Conservation (phyloP, 2,888 invertebrate genomes). For the Lithodes maja region DNA sequence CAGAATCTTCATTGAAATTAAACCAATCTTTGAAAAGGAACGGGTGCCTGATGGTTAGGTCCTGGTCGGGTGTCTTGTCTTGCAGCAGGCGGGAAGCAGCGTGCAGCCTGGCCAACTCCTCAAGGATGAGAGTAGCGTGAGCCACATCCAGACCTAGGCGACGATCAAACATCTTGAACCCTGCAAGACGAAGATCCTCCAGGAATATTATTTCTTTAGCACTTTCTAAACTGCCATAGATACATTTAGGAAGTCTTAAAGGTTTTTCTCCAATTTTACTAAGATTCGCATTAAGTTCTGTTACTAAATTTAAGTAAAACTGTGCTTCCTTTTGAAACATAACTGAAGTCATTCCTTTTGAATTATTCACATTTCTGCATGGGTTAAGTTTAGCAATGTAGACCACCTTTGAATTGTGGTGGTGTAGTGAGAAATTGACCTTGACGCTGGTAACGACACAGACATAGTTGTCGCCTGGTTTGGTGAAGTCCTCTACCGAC, state of each 20-base stretch:
- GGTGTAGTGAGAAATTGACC: slow-evolving; percentile 5
- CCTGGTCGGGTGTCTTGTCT: no score
- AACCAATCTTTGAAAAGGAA: no score
- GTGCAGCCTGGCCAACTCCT: no score
- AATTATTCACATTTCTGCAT: not conserved
- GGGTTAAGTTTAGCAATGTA: slow-evolving; percentile 57
- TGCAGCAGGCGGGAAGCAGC: no score
- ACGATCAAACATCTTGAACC: slow-evolving; percentile 53
- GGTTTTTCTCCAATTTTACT: not conserved
- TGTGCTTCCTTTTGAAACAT: slow-evolving; percentile 37
- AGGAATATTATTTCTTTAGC: slow-evolving; percentile 34
- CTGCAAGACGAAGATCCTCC: slow-evolving; percentile 28
- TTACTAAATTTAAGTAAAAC: slow-evolving; percentile 33
- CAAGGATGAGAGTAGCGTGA: no score
- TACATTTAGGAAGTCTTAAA: slow-evolving; percentile 28
- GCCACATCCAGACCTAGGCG: no score
- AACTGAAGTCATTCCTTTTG: not conserved
- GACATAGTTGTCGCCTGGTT: no score
- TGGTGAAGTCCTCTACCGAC: slow-evolving; percentile 36
- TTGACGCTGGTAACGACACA: no score
- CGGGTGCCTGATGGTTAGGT: no score
- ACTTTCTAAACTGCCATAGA: not conserved
- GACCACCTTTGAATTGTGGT: slow-evolving; percentile 17
- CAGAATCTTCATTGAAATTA: no score
- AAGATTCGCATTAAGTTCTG: slow-evolving; percentile 24